These are phyloP conservation scores for Syngnathus rostellatus DNA, from an alignment of 2,797 vertebrate species.

Conservation along the genomic window DNA sequence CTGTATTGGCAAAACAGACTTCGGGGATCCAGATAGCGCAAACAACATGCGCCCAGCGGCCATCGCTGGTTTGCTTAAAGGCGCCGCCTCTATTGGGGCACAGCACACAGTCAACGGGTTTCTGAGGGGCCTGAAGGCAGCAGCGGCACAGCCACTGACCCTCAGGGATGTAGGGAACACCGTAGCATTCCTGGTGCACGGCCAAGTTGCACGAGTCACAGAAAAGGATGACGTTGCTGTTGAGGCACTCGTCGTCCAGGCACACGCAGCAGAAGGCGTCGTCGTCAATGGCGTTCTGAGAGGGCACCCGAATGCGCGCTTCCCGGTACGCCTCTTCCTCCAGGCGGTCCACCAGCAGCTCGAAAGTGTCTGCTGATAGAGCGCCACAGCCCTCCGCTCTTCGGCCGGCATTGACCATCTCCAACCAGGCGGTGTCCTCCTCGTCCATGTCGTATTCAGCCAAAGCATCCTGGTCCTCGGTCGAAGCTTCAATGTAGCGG, in stretches of 20 bases:
- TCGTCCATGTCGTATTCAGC: slow-evolving; percentile 98
- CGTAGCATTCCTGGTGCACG: slow-evolving; percentile 97
- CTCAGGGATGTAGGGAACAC: slow-evolving; percentile 95
- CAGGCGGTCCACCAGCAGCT: slow-evolving; percentile 84
- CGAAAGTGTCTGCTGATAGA: slow-evolving; percentile 83
- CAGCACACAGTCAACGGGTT: slow-evolving; percentile 84
- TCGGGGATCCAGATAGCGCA: slow-evolving; percentile 99
- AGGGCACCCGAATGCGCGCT: slow-evolving; percentile 78
- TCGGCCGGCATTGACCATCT: slow-evolving; percentile 83
- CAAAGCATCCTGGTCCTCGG: slow-evolving; percentile 80
- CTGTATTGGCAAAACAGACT: slow-evolving; percentile 96
- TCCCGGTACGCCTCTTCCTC: slow-evolving; percentile 91
- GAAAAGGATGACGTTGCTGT: slow-evolving; percentile 97
- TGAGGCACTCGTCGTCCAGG: slow-evolving; percentile 96
- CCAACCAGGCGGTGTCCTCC: slow-evolving; percentile 90
- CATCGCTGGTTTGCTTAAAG: slow-evolving; percentile 95
- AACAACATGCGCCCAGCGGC: slow-evolving; percentile 93
- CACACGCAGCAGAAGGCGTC: slow-evolving; percentile 97
- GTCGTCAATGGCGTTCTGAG: slow-evolving; percentile 83
- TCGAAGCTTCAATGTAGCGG: slow-evolving; percentile 81
- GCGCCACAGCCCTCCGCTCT: slow-evolving; percentile 67
- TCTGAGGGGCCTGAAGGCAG: slow-evolving; percentile 88
- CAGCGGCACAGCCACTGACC: slow-evolving; percentile 98
- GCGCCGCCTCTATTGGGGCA: slow-evolving; percentile 96
- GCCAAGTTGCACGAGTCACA: slow-evolving; percentile 97